Evolutionary conservation across 2,888 invertebrate genomes (phyloP).

Genomic region (Eurois occulta): DNA sequence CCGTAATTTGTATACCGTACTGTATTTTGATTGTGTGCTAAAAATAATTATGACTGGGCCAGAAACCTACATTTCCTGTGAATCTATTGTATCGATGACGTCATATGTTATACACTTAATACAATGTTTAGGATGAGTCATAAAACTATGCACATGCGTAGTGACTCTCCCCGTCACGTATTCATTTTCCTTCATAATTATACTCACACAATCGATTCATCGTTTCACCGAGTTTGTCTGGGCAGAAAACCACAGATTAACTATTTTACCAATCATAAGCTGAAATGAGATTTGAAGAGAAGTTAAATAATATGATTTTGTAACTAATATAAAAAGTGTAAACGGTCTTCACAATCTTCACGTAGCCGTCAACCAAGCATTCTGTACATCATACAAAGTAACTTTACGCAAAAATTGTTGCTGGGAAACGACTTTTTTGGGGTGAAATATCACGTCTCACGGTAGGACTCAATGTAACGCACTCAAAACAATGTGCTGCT

Average conservation of each 20-base stretch:
- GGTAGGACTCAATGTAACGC: too few species aligned
- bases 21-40: neutral
- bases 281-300: neutral
- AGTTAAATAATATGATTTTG: neutral
- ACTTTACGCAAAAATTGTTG: too few species aligned
- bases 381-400: too few species aligned
- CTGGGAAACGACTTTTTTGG: too few species aligned
- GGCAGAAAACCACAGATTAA: neutral
- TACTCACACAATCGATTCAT: neutral
- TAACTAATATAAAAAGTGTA: neutral
- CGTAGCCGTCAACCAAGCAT: neutral
- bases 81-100: neutral
- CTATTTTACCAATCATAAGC: too few species aligned
- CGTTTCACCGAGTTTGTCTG: neutral
- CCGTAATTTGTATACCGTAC: too few species aligned
- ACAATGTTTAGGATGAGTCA: neutral
- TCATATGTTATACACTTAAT: neutral
- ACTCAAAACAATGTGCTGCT: too few species aligned
- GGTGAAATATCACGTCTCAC: too few species aligned
- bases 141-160: neutral
- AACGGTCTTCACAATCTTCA: neutral
- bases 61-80: neutral
- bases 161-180: neutral
- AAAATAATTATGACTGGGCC: neutral
- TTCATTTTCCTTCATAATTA: neutral